phyloP scores from a whole-genome alignment of 2,113 vertebrate genomes.

The Bostrychus sinensis region DNA sequence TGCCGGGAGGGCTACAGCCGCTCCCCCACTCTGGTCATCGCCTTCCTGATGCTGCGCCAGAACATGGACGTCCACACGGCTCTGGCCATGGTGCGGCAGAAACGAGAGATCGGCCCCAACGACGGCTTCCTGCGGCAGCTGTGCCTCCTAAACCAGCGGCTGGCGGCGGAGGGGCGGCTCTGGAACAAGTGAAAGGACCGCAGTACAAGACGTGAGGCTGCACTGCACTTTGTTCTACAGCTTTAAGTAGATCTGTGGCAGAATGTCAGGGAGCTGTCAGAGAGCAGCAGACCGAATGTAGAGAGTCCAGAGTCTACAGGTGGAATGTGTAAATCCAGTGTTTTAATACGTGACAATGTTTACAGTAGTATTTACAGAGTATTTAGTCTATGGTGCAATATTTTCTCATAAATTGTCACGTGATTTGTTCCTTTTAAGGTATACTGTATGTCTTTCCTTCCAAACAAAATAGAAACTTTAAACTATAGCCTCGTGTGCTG shows the following conservation, averaged over 20 bases:
- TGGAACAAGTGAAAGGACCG: constrained; percentile 52
- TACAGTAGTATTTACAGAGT: not conserved
- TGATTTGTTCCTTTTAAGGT: not conserved
- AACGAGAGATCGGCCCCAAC: constrained; percentile 94
- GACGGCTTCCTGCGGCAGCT: constrained; percentile 94
- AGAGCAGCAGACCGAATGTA: not conserved
- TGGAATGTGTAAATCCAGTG: not conserved
- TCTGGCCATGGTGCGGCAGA: constrained; percentile 83
- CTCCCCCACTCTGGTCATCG: constrained; percentile 90
- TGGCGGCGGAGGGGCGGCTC: constrained; percentile 77
- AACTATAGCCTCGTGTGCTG: not conserved
- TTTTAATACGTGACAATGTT: not conserved
- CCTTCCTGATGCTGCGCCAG: constrained; percentile 91
- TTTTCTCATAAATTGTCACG: not conserved
- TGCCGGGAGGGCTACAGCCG: constrained; percentile 97
- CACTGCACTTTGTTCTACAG: constrained; percentile 3
- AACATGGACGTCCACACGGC: constrained; percentile 86
- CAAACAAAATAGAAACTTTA: not conserved
- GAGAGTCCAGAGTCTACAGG: not conserved
- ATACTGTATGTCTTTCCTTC: not conserved
- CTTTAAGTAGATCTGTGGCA: constrained; percentile 21
- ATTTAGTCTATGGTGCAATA: not conserved
- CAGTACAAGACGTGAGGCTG: not conserved
- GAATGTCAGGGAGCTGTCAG: not conserved
- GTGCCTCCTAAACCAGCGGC: constrained; percentile 85